phyloP scores from a whole-genome alignment of 2,797 vertebrate genomes.

The Anomalospiza imberbis region DNA sequence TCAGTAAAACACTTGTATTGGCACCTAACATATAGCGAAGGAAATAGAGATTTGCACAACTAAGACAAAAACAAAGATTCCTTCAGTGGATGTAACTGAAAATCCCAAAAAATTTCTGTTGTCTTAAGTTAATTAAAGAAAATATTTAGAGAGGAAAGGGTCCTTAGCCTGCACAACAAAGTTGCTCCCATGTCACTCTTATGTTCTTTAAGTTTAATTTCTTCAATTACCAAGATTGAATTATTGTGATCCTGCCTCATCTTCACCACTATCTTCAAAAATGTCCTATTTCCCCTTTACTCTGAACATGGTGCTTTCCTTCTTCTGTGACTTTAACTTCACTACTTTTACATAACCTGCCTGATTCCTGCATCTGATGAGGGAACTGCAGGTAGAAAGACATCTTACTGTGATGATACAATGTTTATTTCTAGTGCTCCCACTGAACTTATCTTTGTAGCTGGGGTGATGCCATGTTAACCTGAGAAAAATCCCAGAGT shows the following conservation, averaged over 20 bases:
- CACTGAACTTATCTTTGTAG: neutral
- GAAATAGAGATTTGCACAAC: neutral
- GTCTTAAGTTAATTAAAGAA: neutral
- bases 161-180: neutral
- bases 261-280: neutral
- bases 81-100: neutral
- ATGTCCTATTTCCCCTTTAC: neutral
- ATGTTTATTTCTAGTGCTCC: neutral
- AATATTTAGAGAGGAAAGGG: neutral
- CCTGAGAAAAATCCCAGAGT: neutral
- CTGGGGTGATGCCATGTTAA: neutral
- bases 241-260: neutral
- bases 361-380: neutral
- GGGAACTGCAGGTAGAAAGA: neutral
- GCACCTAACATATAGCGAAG: fast-evolving
- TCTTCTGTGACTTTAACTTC: neutral
- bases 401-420: neutral
- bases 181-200: neutral
- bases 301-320: neutral
- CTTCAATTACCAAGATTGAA: neutral
- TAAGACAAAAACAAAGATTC: neutral
- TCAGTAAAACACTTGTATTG: neutral
- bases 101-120: neutral
- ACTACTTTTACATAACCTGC: neutral
- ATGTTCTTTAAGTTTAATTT: neutral